phyloP scores from a whole-genome alignment of 2,797 vertebrate genomes.

The Bryconaethiops microstoma region DNA sequence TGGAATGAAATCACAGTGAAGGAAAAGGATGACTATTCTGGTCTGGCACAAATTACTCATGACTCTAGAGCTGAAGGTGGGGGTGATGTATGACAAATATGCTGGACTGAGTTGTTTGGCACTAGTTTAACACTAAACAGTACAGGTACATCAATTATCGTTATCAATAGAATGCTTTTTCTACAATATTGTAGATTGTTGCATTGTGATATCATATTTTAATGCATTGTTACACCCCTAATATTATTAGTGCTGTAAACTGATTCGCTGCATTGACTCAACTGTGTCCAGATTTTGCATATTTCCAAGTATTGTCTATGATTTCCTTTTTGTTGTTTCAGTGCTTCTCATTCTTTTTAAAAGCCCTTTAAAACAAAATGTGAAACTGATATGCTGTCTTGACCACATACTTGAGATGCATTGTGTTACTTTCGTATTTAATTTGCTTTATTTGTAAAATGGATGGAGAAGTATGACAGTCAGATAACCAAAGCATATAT shows the following conservation, averaged over 20 bases:
- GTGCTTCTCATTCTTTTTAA: neutral
- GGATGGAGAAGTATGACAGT: neutral
- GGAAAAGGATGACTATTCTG: too few relatives aligned
- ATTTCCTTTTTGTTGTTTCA: neutral
- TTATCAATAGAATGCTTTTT: too few relatives aligned
- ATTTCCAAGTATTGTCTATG: conserved; percentile 16
- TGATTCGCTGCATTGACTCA: neutral
- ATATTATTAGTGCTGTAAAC: conserved; percentile 15
- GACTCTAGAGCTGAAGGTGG: too few relatives aligned
- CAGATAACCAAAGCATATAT: conserved; percentile 14
- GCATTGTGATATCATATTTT: neutral
- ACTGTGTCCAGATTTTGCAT: neutral
- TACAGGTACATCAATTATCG: too few relatives aligned
- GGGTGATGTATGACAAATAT: too few relatives aligned
- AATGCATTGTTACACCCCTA: neutral
- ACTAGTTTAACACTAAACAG: too few relatives aligned
- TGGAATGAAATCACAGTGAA: too few relatives aligned
- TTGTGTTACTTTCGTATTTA: neutral
- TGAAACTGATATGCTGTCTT: neutral
- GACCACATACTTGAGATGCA: neutral
- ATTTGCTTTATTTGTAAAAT: conserved; percentile 3
- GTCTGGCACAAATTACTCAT: too few relatives aligned
- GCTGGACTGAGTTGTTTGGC: too few relatives aligned
- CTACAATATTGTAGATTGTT: too few relatives aligned
- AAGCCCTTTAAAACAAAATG: neutral